Percentiles rank a stretch among this genome's conserved stretches.
These are phyloP conservation scores for Tonatia bakeri DNA, from an alignment of 2,113 vertebrate genomes.

Conservation along the genomic window DNA sequence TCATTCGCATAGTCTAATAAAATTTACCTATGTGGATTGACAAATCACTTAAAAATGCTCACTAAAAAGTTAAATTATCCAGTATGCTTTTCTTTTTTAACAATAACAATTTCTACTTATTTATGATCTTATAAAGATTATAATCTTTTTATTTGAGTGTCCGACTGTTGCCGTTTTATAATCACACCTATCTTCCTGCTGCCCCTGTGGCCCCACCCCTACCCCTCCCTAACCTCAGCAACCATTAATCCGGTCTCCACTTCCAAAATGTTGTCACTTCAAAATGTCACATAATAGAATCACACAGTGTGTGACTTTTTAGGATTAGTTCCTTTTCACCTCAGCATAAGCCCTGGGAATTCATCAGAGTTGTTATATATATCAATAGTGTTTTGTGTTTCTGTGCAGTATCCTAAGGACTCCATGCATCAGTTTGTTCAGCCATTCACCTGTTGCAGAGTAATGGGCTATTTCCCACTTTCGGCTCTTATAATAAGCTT, in stretches of 20 bases:
- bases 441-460: not conserved
- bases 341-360: not conserved
- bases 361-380: not conserved
- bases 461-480: not conserved
- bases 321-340: not conserved
- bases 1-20: not conserved
- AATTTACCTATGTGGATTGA: constrained; percentile 33
- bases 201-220: rapidly evolving
- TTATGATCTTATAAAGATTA: not conserved
- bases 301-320: not conserved
- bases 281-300: not conserved
- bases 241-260: not conserved
- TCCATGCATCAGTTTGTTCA: not conserved
- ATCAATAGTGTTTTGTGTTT: not conserved
- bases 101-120: not conserved
- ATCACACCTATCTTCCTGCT: not conserved
- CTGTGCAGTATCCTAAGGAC: not conserved
- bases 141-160: not conserved
- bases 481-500: not conserved
- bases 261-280: not conserved
- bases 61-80: not conserved
- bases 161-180: not conserved
- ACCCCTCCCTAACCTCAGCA: not conserved
- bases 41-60: constrained; percentile 16
- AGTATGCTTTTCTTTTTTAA: not conserved